These are phyloP conservation scores for Bothrops jararaca DNA, from an alignment of 2,113 vertebrate genomes.

Conservation along the genomic window DNA sequence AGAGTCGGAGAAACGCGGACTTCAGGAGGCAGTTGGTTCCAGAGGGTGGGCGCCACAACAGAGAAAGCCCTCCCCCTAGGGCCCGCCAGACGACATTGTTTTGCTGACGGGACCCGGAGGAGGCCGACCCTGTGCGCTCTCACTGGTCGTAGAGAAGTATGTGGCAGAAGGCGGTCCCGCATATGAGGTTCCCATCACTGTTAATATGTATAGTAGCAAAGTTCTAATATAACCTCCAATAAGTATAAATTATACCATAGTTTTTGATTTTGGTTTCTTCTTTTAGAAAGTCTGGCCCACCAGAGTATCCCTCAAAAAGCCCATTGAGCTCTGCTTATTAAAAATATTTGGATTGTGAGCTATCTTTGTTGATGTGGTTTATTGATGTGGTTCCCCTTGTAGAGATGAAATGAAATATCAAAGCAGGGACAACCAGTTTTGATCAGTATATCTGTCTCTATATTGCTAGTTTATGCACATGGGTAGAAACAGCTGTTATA, in stretches of 20 bases:
- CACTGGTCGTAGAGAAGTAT: too few relatives aligned
- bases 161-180: too few relatives aligned
- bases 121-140: too few relatives aligned
- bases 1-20: too few relatives aligned
- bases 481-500: background rate
- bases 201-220: too few relatives aligned
- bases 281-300: background rate
- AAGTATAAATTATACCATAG: background rate
- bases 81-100: too few relatives aligned
- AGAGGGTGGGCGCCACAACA: too few relatives aligned
- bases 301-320: background rate
- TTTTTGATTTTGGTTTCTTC: background rate
- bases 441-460: background rate
- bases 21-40: too few relatives aligned
- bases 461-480: background rate
- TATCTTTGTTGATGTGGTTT: background rate
- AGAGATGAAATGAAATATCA: background rate
- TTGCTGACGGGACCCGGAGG: too few relatives aligned
- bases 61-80: too few relatives aligned
- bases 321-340: background rate
- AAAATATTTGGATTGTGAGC: background rate
- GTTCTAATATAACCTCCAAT: too few relatives aligned
- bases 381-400: background rate
- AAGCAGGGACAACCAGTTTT: background rate
- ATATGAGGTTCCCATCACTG: too few relatives aligned